A percentile compares a stretch with the other conserved stretches of the same genome.
phyloP scores from a whole-genome alignment of 2,888 invertebrate species.

The Cheilosia variabilis region DNA sequence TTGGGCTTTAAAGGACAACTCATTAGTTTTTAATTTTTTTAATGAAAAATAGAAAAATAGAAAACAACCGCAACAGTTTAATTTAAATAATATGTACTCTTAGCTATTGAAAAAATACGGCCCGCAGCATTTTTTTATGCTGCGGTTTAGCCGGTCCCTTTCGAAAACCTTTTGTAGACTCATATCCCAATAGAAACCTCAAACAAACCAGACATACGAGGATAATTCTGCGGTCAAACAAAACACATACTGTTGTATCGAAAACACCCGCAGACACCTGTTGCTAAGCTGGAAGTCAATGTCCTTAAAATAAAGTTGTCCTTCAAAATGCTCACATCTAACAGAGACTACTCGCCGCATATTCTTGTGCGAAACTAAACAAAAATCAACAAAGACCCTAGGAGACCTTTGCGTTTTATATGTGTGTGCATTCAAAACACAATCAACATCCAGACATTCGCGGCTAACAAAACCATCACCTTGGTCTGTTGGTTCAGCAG shows the following conservation, averaged over 20 bases:
- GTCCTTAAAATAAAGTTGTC: slow-evolving; percentile 73
- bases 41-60: too few species aligned
- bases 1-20: too few species aligned
- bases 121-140: background rate
- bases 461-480: slow-evolving; percentile 62
- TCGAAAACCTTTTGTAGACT: slow-evolving; percentile 14
- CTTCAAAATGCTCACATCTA: slow-evolving; percentile 70
- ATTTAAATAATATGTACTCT: too few species aligned
- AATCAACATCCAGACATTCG: slow-evolving; percentile 61
- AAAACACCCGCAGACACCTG: slow-evolving; percentile 43
- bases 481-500: slow-evolving; percentile 64
- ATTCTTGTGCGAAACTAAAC: slow-evolving; percentile 45
- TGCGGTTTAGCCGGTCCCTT: background rate
- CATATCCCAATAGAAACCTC: slow-evolving; percentile 39
- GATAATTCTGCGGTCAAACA: slow-evolving; percentile 40
- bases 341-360: slow-evolving; percentile 11
- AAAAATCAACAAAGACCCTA: slow-evolving; percentile 57
- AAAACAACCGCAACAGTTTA: too few species aligned
- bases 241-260: slow-evolving; percentile 8
- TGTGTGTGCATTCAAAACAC: slow-evolving; percentile 28
- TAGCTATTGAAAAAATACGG: too few species aligned
- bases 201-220: slow-evolving; percentile 48
- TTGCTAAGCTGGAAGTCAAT: slow-evolving; percentile 36
- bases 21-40: too few species aligned
- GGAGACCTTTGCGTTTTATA: slow-evolving; percentile 32